These are phyloP conservation scores for Poecilia velifera DNA, from an alignment of 2,797 vertebrate species.

Conservation along the genomic window DNA sequence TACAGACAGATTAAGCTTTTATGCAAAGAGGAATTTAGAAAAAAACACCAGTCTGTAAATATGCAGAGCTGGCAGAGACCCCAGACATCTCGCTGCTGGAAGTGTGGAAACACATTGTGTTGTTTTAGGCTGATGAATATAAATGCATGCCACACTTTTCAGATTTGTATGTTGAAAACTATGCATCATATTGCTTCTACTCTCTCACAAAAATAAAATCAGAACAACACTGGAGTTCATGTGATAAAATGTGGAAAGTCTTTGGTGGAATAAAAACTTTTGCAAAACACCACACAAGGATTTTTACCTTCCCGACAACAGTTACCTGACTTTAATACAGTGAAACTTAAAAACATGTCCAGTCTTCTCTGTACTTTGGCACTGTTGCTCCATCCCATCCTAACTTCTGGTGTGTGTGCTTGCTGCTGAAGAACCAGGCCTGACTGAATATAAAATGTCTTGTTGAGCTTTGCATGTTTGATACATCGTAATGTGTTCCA, in stretches of 20 bases:
- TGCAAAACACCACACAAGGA: neutral
- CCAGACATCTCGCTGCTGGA: neutral
- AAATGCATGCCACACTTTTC: neutral
- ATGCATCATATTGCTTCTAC: neutral
- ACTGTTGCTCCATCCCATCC: slow-evolving; percentile 18
- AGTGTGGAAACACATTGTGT: neutral
- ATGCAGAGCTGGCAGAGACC: neutral
- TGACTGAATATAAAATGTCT: slow-evolving; percentile 24
- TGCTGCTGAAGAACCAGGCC: slow-evolving; percentile 18
- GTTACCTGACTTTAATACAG: neutral
- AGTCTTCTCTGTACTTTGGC: neutral
- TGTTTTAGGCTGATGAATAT: neutral
- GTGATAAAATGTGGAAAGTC: neutral
- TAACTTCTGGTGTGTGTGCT: slow-evolving; percentile 22
- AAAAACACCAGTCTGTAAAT: neutral
- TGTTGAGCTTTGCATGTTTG: slow-evolving; percentile 33
- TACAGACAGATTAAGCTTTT: neutral
- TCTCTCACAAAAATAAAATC: neutral
- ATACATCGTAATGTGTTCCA: neutral
- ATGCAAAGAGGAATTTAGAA: neutral
- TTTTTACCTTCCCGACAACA: neutral
- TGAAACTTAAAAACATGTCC: neutral
- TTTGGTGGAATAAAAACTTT: neutral
- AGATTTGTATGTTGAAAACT: neutral
- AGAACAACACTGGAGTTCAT: neutral